Conservation (phyloP, 2,113 vertebrate species). For the Nibea albiflora region DNA sequence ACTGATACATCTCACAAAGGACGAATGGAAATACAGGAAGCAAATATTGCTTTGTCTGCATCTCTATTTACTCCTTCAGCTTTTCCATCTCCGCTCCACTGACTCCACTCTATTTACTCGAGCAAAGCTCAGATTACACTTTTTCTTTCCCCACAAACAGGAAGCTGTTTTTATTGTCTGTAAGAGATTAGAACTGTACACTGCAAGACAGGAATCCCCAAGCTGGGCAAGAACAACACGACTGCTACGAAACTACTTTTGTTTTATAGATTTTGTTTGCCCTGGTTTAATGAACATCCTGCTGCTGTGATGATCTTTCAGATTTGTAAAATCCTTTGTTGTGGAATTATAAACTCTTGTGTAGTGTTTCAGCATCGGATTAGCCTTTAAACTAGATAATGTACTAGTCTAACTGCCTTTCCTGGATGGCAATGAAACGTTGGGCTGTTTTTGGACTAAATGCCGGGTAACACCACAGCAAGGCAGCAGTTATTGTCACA, state of each 20-base stretch:
- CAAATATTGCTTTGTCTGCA: conserved; percentile 64
- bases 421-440: background rate
- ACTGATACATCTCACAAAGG: conserved; percentile 45
- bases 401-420: background rate
- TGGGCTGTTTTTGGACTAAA: background rate
- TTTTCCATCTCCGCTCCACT: conserved; percentile 45
- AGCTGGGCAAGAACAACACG: conserved; percentile 4
- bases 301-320: background rate
- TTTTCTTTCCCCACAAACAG: conserved; percentile 40
- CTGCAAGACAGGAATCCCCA: conserved; percentile 10
- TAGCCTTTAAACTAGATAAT: background rate
- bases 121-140: conserved; percentile 63
- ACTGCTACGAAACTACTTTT: background rate
- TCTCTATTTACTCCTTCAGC: conserved; percentile 62
- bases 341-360: background rate
- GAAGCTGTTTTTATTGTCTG: conserved; percentile 22
- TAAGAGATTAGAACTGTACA: conserved; percentile 37
- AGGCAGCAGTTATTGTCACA: conserved; percentile 23
- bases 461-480: background rate
- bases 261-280: background rate
- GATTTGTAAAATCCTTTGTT: background rate
- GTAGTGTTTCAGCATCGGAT: background rate
- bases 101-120: conserved; percentile 61
- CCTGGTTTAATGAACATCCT: conserved; percentile 10
- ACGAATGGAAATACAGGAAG: conserved; percentile 45